Percentiles rank a stretch among this genome's conserved stretches.
These are phyloP conservation scores for Tympanuchus pallidicinctus DNA, from an alignment of 2,113 vertebrate genomes.

Conservation along the genomic window DNA sequence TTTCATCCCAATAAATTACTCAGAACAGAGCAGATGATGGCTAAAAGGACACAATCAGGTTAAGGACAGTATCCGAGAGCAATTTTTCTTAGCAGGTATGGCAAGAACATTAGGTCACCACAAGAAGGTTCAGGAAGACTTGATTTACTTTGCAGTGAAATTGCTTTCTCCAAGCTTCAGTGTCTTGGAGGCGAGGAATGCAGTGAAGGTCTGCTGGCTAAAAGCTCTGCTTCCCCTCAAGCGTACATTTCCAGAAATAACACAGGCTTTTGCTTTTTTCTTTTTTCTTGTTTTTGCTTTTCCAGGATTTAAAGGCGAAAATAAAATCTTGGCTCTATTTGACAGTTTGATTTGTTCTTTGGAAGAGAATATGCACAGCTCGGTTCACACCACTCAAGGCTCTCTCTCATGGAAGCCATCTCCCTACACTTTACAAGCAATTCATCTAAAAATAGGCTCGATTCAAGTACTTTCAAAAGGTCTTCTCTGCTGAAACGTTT, in stretches of 20 bases:
- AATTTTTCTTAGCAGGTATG: background rate
- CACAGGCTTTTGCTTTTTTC: background rate
- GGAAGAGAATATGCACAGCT: background rate
- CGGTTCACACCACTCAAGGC: background rate
- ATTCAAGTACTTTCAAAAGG: background rate
- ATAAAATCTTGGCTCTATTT: background rate
- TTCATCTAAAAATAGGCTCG: background rate
- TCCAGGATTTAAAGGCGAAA: background rate
- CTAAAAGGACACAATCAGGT: background rate
- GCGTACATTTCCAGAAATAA: background rate
- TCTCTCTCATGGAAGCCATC: background rate
- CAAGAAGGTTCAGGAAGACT: background rate
- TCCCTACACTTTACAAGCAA: background rate
- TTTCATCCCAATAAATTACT: background rate
- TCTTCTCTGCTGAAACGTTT: background rate
- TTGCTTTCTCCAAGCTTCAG: background rate
- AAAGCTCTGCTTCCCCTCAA: background rate
- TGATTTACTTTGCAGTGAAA: constrained; percentile 13
- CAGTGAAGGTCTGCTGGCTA: background rate
- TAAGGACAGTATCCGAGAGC: background rate
- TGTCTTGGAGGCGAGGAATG: background rate
- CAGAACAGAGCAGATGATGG: background rate
- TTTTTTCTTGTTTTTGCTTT: background rate
- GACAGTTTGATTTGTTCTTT: background rate
- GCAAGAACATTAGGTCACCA: background rate